Evolutionary conservation across 2,888 invertebrate species (phyloP), one percentile per base, ranked within the genome.

Genomic region (Syrphus vitripennis): DNA sequence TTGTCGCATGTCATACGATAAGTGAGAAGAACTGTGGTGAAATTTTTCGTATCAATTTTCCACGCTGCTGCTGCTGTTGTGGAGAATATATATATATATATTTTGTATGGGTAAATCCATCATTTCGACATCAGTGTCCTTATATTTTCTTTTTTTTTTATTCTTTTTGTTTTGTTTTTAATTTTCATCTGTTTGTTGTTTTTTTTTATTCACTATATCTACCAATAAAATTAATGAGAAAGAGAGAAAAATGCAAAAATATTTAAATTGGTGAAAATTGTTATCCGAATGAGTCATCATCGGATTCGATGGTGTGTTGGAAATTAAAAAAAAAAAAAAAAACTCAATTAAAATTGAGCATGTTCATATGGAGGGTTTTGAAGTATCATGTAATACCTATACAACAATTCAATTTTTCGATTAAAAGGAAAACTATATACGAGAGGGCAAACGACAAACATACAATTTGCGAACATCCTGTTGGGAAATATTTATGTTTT

Each of bases 241-340:
- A 59, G 40, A 40, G 26, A 50, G 6, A 21, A 10, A 50, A 14
- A 16, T 16, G n/a, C 4, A 26, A 16, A 12, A 48, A 48, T 50
- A 50, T 67, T 34, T 67, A 67, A 67, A 67, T 50, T 67, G 31
- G 34, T 67, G 50, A 67, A 67, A 34, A 50, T 24, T 50, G 48
- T 65, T 65, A 31, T 65, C 12, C 55, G 70, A 69, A 82, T 48
- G 48, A 61, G 37, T 74, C 61, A 50, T 74, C 72, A 61, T 61
- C 48, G 24, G n/a, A 31, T 57, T 71, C 50, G 71, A 67, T 19
- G n/a, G 50, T 34, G 14, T 34, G 50, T 45, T 37, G 37, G 4
- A 21, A 48, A 10, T 21, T 21, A 48, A 31, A 29, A 1, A 2
- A 5, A 34, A 24, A 24, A 59, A 21, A 63, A 21, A 48, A 31